Evolutionary conservation across 2,113 vertebrate genomes (phyloP).

Genomic region (Vicugna pacos): DNA sequence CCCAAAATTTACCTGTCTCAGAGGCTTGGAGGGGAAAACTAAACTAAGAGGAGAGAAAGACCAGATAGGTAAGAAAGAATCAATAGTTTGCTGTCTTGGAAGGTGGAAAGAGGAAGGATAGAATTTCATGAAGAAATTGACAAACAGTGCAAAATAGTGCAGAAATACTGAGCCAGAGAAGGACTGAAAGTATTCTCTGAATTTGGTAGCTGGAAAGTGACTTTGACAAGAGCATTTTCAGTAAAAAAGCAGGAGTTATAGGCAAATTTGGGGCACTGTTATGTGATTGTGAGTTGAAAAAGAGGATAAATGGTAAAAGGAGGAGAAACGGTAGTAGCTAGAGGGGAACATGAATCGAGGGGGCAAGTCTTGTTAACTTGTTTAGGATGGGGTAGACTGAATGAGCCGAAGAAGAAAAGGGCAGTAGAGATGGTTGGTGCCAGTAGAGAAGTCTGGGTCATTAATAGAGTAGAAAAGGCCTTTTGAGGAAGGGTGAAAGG

Average conservation of each 20-base stretch:
- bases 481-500: not conserved
- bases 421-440: not conserved
- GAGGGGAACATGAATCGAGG: not conserved
- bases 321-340: not conserved
- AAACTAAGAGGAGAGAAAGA: not conserved
- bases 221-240: not conserved
- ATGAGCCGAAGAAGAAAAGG: not conserved
- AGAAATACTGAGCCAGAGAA: not conserved
- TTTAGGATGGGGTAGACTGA: not conserved
- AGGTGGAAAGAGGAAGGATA: not conserved
- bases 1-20: not conserved
- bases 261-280: not conserved
- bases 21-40: not conserved
- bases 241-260: not conserved
- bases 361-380: not conserved
- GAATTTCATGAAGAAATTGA: not conserved
- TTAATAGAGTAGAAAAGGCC: not conserved
- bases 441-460: not conserved
- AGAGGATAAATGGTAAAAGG: not conserved
- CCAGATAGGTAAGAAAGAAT: not conserved
- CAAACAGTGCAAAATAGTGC: not conserved
- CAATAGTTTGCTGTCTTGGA: not conserved
- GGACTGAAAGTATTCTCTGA: constrained; percentile 28
- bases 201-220: constrained; percentile 5
- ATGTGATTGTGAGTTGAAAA: not conserved